Evolutionary conservation across 2,888 invertebrate genomes (phyloP).

Genomic region (Bugula neritina): DNA sequence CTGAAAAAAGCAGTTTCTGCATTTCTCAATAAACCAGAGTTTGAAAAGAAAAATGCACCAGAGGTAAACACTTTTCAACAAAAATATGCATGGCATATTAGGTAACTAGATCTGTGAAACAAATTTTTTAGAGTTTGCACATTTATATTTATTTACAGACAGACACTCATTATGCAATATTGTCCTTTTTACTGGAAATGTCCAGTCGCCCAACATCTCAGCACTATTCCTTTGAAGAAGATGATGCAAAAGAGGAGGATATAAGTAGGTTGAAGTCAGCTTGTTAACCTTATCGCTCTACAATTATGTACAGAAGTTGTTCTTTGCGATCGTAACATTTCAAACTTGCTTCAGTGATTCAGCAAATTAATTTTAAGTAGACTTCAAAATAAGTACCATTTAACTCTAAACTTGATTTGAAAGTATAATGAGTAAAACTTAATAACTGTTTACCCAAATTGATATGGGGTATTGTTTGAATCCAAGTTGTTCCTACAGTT

Average conservation of each 20-base stretch:
- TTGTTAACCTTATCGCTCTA: no score
- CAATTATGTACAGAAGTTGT: no score
- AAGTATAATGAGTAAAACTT: no score
- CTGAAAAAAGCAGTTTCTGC: constrained; percentile 35
- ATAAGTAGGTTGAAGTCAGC: not conserved
- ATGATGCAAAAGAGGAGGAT: not conserved
- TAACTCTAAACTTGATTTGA: no score
- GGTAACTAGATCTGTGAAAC: not conserved
- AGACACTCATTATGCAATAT: constrained; percentile 45
- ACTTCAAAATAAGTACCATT: no score
- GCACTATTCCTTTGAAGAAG: not conserved
- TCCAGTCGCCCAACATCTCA: constrained; percentile 38
- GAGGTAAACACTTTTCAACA: constrained; percentile 35
- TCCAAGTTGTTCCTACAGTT: no score
- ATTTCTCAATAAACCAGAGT: constrained; percentile 38
- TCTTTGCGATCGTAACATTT: no score
- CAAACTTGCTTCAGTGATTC: no score
- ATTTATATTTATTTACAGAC: constrained; percentile 43
- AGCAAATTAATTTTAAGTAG: no score
- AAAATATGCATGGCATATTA: not conserved
- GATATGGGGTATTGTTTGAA: no score
- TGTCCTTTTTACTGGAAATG: constrained; percentile 39
- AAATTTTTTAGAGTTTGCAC: no score
- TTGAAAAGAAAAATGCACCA: constrained; percentile 36
- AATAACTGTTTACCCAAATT: no score